phyloP scores from a whole-genome alignment of 2,113 vertebrate genomes.

The Ranitomeya variabilis region DNA sequence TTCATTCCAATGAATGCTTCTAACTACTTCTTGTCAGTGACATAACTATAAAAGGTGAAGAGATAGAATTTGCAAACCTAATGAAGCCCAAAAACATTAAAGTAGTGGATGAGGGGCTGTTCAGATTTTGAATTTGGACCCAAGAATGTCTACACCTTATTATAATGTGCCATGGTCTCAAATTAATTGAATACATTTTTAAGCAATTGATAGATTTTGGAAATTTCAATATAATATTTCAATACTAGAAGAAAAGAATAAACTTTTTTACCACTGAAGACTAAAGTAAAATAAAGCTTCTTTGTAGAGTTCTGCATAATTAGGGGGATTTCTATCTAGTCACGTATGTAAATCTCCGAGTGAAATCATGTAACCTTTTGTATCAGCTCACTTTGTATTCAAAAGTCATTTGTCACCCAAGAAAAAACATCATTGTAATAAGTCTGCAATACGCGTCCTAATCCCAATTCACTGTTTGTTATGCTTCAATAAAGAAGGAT shows the following conservation, averaged over 20 bases:
- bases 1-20: too few relatives aligned
- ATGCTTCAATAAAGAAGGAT: conserved; percentile 41
- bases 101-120: too few relatives aligned
- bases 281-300: background rate
- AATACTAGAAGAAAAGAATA: background rate
- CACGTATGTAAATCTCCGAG: conserved; percentile 13
- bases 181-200: too few relatives aligned
- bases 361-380: conserved; percentile 33
- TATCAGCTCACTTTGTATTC: conserved; percentile 33
- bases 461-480: conserved; percentile 33
- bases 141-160: too few relatives aligned
- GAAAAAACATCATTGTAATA: conserved; percentile 37
- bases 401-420: conserved; percentile 38
- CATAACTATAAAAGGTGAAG: too few relatives aligned
- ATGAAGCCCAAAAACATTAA: too few relatives aligned
- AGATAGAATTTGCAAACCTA: too few relatives aligned
- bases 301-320: background rate
- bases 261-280: background rate
- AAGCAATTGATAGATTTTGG: too few relatives aligned
- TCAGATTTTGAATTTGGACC: too few relatives aligned
- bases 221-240: too few relatives aligned
- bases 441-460: conserved; percentile 26
- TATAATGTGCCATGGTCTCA: too few relatives aligned
- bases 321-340: conserved; percentile 20
- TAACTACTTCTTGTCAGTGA: too few relatives aligned